These are phyloP conservation scores for Myotis vivesi DNA, from an alignment of 2,797 vertebrate genomes.

Conservation along the genomic window DNA sequence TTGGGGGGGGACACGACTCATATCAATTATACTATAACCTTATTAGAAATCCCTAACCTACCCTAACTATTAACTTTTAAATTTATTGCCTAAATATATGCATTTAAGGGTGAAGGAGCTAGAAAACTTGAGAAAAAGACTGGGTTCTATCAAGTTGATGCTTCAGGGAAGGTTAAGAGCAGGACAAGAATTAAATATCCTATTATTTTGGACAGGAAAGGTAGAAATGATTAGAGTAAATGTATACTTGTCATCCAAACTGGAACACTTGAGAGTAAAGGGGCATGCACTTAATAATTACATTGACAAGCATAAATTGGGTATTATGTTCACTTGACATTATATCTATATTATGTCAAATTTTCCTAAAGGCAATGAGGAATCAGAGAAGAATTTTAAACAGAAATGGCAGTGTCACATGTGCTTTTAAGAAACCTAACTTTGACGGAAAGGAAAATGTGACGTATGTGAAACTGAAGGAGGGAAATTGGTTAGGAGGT, in stretches of 20 bases:
- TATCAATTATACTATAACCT: neutral
- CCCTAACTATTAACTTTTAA: neutral
- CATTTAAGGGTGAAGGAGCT: neutral
- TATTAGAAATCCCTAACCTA: neutral
- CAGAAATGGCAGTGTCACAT: neutral
- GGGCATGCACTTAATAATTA: neutral
- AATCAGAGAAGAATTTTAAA: slow-evolving; percentile 30
- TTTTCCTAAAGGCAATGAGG: neutral
- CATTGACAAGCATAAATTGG: neutral
- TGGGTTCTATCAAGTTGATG: neutral
- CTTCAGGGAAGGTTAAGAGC: neutral
- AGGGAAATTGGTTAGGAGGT: neutral
- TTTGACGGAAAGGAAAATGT: slow-evolving; percentile 11
- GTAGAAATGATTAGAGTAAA: slow-evolving; percentile 13
- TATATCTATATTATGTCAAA: neutral
- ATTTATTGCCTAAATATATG: neutral
- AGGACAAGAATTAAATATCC: slow-evolving; percentile 30
- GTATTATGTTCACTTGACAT: neutral
- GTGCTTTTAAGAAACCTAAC: slow-evolving; percentile 33
- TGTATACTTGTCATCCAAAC: neutral
- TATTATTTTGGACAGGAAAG: slow-evolving; percentile 29
- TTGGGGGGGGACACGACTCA: too few species aligned
- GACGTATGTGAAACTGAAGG: neutral
- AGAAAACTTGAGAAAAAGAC: neutral
- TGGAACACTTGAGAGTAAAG: neutral